Conservation (phyloP, 2,888 invertebrate species). For the Congeria kusceri region DNA sequence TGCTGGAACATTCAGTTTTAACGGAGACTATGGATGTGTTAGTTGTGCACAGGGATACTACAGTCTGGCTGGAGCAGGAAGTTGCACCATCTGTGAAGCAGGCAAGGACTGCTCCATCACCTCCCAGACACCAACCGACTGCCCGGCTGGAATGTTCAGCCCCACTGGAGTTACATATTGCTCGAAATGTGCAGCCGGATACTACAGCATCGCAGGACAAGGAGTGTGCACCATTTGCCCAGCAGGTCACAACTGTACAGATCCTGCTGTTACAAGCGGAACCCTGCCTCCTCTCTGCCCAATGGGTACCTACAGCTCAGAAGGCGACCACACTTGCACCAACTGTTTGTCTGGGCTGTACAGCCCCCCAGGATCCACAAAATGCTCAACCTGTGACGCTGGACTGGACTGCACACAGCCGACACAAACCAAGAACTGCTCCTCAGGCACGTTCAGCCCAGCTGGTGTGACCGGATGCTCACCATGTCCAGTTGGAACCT, state of each 20-base stretch:
- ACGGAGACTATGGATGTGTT: constrained; percentile 73
- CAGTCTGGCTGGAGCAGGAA: constrained; percentile 60
- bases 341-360: constrained; percentile 72
- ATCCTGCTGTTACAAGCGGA: constrained; percentile 37
- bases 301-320: constrained; percentile 75
- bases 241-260: constrained; percentile 69
- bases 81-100: constrained; percentile 75
- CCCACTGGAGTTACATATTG: constrained; percentile 45
- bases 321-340: constrained; percentile 73
- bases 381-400: constrained; percentile 71
- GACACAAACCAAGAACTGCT: constrained; percentile 52
- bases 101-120: constrained; percentile 70
- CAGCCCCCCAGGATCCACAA: constrained; percentile 61
- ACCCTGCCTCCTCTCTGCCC: constrained; percentile 70
- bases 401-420: constrained; percentile 69
- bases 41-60: constrained; percentile 71
- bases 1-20: constrained; percentile 76
- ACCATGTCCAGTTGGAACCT: constrained; percentile 59
- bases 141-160: constrained; percentile 57
- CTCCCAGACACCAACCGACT: constrained; percentile 42
- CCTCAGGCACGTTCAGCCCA: constrained; percentile 65
- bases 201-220: constrained; percentile 19
- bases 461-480: constrained; percentile 56
- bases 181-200: constrained; percentile 67
- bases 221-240: constrained; percentile 73